Conservation (phyloP, 2,113 vertebrate species). For the Catharus minimus region DNA sequence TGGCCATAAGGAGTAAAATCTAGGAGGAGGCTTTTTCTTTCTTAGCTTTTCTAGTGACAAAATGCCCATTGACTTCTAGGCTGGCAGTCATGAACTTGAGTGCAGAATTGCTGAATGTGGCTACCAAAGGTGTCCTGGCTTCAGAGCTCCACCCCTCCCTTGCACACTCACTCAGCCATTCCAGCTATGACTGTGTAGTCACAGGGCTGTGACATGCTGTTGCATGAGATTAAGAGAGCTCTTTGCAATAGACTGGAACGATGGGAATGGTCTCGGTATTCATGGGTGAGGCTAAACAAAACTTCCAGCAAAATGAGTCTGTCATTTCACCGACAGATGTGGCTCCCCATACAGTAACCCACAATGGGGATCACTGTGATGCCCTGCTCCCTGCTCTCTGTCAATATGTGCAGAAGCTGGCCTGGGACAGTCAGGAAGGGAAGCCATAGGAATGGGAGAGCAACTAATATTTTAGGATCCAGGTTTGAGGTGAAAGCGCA, state of each 20-base stretch:
- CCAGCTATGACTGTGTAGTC: background rate
- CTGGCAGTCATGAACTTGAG: background rate
- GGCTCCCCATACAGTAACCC: background rate
- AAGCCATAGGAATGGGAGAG: background rate
- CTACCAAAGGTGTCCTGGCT: background rate
- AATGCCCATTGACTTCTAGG: background rate
- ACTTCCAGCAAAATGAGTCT: background rate
- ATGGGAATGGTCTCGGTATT: background rate
- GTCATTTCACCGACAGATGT: accelerated
- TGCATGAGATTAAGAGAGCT: background rate
- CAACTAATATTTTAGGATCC: background rate
- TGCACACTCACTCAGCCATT: accelerated
- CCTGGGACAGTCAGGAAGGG: background rate
- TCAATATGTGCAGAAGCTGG: background rate
- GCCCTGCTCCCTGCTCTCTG: background rate
- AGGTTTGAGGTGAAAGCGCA: background rate
- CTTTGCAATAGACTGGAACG: background rate
- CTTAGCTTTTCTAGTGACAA: background rate
- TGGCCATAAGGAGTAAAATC: background rate
- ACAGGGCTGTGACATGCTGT: background rate
- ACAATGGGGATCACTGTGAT: background rate
- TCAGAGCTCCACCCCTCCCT: background rate
- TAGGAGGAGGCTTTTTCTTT: background rate
- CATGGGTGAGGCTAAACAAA: background rate
- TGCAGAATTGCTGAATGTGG: background rate